Base-by-base conservation (phyloP, 1,140 invertebrate species). In the Antheraea pernyi region DNA sequence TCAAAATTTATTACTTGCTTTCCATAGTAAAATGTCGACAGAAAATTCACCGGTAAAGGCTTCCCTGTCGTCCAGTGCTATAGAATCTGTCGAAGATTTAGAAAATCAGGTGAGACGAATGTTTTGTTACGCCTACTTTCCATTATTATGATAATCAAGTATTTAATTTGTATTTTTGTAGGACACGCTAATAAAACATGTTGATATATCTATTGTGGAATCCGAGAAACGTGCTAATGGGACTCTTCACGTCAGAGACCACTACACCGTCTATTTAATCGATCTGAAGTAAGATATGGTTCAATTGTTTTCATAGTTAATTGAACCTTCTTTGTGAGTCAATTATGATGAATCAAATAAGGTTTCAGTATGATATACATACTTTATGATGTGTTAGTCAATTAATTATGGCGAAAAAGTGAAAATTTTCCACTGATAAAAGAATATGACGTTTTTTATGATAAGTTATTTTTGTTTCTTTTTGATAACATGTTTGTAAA, bases 171-270 rank as follows among this genome's bases (percentile, higher is more conserved):
- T 76, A 72, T 86, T 77, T 72, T 82, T 94, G 74, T 81, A 96
- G 96, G 95, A 95, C 78, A 95, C 94, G 64, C 88, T 97, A 61
- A 81, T 97, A 63, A 95, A 96, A 91, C 96, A 96, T 89, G 94
- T 97, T 89, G 96, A 97, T 87, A 97, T 97, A 76, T 94, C 94
- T 71, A 96, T 97, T 59, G 94, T 96, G 59, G 97, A 97, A 82
- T 96, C 96, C n/a, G 97, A 97, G 83, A 97, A 97, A 86, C 93
- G 97, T 73, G 95, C 95, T 19, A 96, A 96, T 86, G 95, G 96
- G 59, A 94, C 96, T 0, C 92, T 97, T 68, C 97, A 97, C 87
- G 94, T 97, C 72, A 93, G 96, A 83, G 97, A 97, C 85, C 96
- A 96, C 90, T 97, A 96, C 85, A 97, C 96, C 10, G 96, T 97